These are phyloP conservation scores for Liopterus haemorrhoidalis DNA, from an alignment of 2,888 invertebrate species.

Conservation along the genomic window DNA sequence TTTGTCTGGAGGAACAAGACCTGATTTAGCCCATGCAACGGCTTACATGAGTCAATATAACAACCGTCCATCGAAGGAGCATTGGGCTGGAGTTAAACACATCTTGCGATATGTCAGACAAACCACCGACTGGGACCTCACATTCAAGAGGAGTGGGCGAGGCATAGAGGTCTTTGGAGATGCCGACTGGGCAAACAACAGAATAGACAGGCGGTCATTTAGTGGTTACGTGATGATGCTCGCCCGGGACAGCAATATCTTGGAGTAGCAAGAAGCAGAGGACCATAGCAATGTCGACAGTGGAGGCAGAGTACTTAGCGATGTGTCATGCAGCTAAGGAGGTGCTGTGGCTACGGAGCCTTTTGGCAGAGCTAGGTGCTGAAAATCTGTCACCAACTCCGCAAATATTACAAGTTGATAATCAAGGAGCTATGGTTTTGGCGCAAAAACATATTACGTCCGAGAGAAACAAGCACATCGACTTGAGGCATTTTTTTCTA, in stretches of 20 bases:
- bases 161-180: conserved; percentile 4
- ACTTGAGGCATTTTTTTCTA: conserved; percentile 1
- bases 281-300: conserved; percentile 6
- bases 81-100: conserved; percentile 13
- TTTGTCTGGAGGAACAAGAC: conserved; percentile 9
- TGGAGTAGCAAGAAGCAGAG: conserved; percentile 10
- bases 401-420: background rate
- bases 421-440: background rate
- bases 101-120: conserved; percentile 8
- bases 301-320: conserved; percentile 13
- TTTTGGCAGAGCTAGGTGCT: background rate
- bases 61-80: conserved; percentile 7
- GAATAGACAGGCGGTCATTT: conserved; percentile 1
- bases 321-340: conserved; percentile 8
- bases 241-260: conserved; percentile 3
- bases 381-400: background rate
- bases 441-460: conserved; percentile 3
- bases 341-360: background rate
- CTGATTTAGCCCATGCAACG: conserved; percentile 10
- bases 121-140: conserved; percentile 3
- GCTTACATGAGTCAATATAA: conserved; percentile 13
- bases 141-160: background rate
- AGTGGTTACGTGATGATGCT: conserved; percentile 7
- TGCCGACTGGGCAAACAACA: conserved; percentile 11
- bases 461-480: conserved; percentile 8